These are phyloP conservation scores for Gandaritis pyraliata DNA, from an alignment of 2,888 invertebrate genomes.

Conservation along the genomic window DNA sequence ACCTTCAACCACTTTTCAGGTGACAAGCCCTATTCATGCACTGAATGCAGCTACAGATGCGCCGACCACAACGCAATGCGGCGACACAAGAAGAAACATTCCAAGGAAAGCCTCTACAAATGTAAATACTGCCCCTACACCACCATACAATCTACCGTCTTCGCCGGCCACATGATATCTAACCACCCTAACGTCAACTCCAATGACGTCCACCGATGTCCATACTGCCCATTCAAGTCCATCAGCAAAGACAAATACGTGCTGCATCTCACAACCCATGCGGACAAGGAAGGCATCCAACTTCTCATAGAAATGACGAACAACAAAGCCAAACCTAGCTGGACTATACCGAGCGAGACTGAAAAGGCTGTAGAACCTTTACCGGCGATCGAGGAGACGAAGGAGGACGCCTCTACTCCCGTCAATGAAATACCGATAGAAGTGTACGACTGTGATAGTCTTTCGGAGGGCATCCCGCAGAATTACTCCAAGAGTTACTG, in stretches of 20 bases:
- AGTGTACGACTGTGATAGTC: conserved; percentile 75
- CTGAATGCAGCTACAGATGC: conserved; percentile 88
- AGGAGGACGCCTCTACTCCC: conserved; percentile 55
- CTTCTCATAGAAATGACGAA: conserved; percentile 68
- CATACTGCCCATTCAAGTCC: conserved; percentile 85
- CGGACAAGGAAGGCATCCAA: conserved; percentile 74
- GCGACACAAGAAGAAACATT: conserved; percentile 91
- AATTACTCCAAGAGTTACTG: conserved; percentile 68
- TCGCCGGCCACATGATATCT: conserved; percentile 90
- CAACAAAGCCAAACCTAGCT: conserved; percentile 65
- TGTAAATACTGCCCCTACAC: conserved; percentile 92
- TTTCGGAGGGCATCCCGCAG: conserved; percentile 67
- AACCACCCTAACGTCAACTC: conserved; percentile 90
- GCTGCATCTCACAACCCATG: conserved; percentile 81
- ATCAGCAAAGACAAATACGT: conserved; percentile 86
- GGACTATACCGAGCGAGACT: conserved; percentile 74
- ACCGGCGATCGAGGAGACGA: conserved; percentile 50
- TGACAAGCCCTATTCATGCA: conserved; percentile 91
- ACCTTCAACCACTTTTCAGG: conserved; percentile 67
- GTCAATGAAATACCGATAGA: conserved; percentile 73
- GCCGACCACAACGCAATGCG: conserved; percentile 93
- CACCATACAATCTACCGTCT: conserved; percentile 91
- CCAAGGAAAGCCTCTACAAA: conserved; percentile 89
- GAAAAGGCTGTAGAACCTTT: conserved; percentile 51
- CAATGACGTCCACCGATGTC: conserved; percentile 85